Conservation (phyloP, 2,888 invertebrate genomes). For the Cynaeus angustus region DNA sequence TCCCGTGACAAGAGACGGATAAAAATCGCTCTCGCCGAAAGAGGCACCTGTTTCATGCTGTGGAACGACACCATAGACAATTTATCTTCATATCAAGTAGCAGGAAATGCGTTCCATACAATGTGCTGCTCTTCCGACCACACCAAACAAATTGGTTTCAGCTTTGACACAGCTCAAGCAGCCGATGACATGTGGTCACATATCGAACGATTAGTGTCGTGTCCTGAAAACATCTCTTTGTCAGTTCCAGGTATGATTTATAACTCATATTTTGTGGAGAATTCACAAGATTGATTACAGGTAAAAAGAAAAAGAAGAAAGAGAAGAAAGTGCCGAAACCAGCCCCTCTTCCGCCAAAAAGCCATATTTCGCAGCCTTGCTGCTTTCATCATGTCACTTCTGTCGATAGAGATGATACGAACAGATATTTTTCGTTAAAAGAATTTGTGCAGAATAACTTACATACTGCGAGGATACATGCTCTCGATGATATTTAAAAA, state of each 20-base stretch:
- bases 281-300: conserved; percentile 68
- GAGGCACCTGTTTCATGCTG: conserved; percentile 85
- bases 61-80: conserved; percentile 90
- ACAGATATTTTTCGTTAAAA: conserved; percentile 80
- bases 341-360: conserved; percentile 81
- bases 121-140: conserved; percentile 87
- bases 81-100: conserved; percentile 82
- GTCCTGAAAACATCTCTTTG: conserved; percentile 85
- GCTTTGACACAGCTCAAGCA: conserved; percentile 84
- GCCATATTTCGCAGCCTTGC: conserved; percentile 88
- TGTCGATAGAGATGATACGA: conserved; percentile 80
- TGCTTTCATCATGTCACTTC: conserved; percentile 89
- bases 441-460: conserved; percentile 73
- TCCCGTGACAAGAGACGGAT: conserved; percentile 80
- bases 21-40: conserved; percentile 82
- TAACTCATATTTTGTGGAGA: background rate
- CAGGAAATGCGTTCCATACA: conserved; percentile 86
- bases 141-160: conserved; percentile 83
- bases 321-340: conserved; percentile 74
- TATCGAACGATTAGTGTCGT: conserved; percentile 81
- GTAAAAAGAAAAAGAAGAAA: conserved; percentile 75
- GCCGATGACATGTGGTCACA: conserved; percentile 82
- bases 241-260: conserved; percentile 76
- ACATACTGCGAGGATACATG: conserved; percentile 51
- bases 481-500: conserved; percentile 40